Base-by-base conservation (phyloP, 1,140 invertebrate genomes). In the Notospermus geniculatus region DNA sequence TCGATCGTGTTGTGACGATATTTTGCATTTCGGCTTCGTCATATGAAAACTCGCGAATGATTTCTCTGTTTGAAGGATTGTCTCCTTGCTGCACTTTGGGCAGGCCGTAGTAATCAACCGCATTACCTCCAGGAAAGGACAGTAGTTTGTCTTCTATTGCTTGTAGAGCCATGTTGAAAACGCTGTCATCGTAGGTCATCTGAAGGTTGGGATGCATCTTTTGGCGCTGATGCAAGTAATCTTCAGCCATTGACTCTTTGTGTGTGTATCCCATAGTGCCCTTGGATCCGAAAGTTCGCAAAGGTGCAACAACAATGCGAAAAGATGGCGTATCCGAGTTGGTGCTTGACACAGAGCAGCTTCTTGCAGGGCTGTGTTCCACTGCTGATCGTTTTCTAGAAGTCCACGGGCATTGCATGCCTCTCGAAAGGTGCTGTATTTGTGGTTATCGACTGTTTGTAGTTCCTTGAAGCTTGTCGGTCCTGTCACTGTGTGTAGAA, bases 401-500 rank as follows among this genome's bases (percentile, higher is more conserved):
- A 43, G 39, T 11, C 39, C 39, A 43, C 11, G 39, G 19, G 39
- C 39, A 19, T 43, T 43, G 19, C 39, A 43, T 43, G 19, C 39
- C 39, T 43, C 39, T 43, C 39, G 39, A 19, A 13, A 19, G 11
- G 39, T 43, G 19, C 39, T 19, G 19, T 43, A 19, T 43, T 13
- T 19, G 19, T 13, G 19, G 11, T 19, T 19, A 43, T 43, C 11
- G 11, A 43, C 39, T 43, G 39, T 43, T 43, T 19, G 11, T 19
- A 43, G 19, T 13, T 11, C 11, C 11, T 43, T 19, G 5, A 19
- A 32, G 58, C 43, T 50, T 29, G 52, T 39, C 57, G 54, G 39
- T 11, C 39, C 39, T 43, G 11, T 43, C 19, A 43, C 57, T 62
- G 23, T 50, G 68, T 61, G n/a, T 23, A 61, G 69, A 71, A 66